A percentile compares a stretch with the other conserved stretches of the same genome.
Conservation (phyloP, 2,113 vertebrate genomes). For the Melanocharis versteri region DNA sequence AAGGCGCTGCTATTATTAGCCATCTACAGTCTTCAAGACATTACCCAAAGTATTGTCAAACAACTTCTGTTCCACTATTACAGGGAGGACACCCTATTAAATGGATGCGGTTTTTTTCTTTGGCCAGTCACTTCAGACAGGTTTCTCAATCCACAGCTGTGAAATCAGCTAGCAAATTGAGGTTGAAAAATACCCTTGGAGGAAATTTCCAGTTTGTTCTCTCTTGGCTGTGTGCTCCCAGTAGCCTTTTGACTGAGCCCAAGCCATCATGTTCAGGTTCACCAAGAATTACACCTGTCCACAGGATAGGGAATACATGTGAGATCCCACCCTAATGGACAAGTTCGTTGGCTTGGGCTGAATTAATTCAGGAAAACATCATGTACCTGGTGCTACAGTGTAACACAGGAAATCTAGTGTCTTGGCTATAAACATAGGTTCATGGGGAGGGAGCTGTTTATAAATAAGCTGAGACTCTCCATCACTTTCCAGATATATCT, state of each 20-base stretch:
- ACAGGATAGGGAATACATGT: accelerated
- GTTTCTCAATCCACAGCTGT: not conserved
- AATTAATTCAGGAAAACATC: not conserved
- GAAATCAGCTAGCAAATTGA: not conserved
- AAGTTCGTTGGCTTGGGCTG: not conserved
- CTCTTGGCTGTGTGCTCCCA: not conserved
- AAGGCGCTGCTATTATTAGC: conserved; percentile 11
- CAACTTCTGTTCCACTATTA: not conserved
- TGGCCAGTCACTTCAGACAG: not conserved
- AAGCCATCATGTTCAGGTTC: not conserved
- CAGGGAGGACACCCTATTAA: not conserved
- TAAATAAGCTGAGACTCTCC: not conserved
- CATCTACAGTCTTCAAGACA: conserved; percentile 6
- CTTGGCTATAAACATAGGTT: not conserved
- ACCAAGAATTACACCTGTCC: not conserved
- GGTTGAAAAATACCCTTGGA: not conserved
- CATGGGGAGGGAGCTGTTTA: not conserved
- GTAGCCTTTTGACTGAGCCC: not conserved
- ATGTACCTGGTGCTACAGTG: not conserved
- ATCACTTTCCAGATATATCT: not conserved
- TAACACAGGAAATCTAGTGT: not conserved
- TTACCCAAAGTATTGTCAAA: conserved; percentile 36
- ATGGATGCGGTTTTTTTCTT: not conserved
- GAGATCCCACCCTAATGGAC: not conserved
- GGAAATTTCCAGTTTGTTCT: not conserved